A percentile compares a stretch with the other conserved stretches of the same genome.
phyloP scores from a whole-genome alignment of 1,140 invertebrate species.

The Zaprionus camerounensis region DNA sequence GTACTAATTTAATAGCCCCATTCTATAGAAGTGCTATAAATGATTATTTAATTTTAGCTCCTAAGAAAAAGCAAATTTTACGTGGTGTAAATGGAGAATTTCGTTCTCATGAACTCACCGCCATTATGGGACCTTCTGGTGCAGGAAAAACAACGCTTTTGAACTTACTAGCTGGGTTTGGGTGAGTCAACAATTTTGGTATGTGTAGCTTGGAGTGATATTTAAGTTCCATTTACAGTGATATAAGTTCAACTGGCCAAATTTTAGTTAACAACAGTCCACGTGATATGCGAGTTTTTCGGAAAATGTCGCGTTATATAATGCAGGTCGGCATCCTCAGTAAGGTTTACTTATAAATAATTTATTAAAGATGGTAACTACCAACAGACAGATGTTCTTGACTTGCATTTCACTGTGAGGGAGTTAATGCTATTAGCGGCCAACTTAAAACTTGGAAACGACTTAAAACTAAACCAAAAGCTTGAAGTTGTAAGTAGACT shows the following conservation, averaged over 20 bases:
- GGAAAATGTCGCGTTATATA: constrained; percentile 95
- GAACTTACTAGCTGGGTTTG: constrained; percentile 93
- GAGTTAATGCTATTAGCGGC: constrained; percentile 95
- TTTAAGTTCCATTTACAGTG: constrained; percentile 30
- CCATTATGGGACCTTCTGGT: constrained; percentile 93
- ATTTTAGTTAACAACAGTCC: constrained; percentile 91
- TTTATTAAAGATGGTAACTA: not conserved
- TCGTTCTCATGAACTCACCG: constrained; percentile 87
- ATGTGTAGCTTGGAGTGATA: not conserved
- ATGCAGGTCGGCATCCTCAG: constrained; percentile 88
- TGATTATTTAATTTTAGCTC: constrained; percentile 31
- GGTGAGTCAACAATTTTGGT: constrained; percentile 85
- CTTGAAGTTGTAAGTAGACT: constrained; percentile 88
- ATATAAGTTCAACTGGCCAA: constrained; percentile 86
- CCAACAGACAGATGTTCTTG: constrained; percentile 90
- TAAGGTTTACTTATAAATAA: constrained; percentile 1
- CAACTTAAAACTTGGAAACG: constrained; percentile 92
- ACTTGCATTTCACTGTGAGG: constrained; percentile 92
- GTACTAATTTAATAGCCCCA: not conserved
- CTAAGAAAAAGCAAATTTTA: constrained; percentile 65
- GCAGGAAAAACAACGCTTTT: constrained; percentile 95
- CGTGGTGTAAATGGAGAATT: constrained; percentile 74
- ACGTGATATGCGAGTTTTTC: constrained; percentile 90
- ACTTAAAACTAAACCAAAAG: constrained; percentile 88
- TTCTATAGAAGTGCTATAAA: not conserved